Base-by-base conservation (phyloP, 2,888 invertebrate species). In the Nebria brevicollis region DNA sequence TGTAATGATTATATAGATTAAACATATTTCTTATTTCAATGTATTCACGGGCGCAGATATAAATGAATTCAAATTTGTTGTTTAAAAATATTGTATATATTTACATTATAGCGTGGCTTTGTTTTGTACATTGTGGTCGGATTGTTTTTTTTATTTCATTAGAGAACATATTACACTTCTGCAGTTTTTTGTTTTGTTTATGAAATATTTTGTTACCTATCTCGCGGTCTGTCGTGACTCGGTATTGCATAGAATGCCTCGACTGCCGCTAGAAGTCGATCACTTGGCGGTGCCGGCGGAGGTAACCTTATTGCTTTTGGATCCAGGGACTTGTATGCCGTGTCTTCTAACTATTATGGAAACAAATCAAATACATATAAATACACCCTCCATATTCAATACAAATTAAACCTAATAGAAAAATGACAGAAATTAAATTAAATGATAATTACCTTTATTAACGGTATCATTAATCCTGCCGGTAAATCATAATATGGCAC, bases 401-500 rank as follows among this genome's bases (percentile, higher is more conserved):
- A 65, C 15, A 65, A 65, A 65, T 15, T 65, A 65, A 20, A 65
- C n/a, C 7, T 7, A 54, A 25, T 64, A 54, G 54, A 70, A n/a
- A 70, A n/a, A 15, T 15, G 25, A 1, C 15, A n/a, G 4, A 15
- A 70, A 34, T 34, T 34, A 34, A 34, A 34, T 34, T 34, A 34
- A 34, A 34, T 20, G n/a, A 10, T 2, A 86, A 89, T 88, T 89
- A 95, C 94, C 92, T 95, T 96, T 82, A 99, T 96, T 13, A 98
- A 92, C n/a, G 98, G 97, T 81, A 98, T 98, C 95, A 99, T 98
- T 25, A 99, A 92, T 72, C 98, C 99, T 79, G 99, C 98, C 1
- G 99, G 99, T 83, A 99, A 91, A 88, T 99, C 98, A 88, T 95
- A 99, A 89, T 99, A 99, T 75, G 98, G 98, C 85, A 96, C 95